These are phyloP conservation scores for Paedocypris micromegethes DNA, from an alignment of 2,797 vertebrate species.

Conservation along the genomic window DNA sequence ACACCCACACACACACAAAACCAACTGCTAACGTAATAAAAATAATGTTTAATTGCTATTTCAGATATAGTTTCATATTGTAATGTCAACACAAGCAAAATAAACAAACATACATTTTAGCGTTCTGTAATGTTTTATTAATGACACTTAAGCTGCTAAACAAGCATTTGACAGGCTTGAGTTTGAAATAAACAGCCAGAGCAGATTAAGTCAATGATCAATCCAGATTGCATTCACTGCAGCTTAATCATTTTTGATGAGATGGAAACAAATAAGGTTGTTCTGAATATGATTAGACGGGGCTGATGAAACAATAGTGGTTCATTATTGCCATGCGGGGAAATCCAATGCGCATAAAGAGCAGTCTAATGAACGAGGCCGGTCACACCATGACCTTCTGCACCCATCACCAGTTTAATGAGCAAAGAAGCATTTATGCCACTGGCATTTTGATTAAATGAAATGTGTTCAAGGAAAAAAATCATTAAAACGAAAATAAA, in stretches of 20 bases:
- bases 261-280: conserved; percentile 5
- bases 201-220: neutral
- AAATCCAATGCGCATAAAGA: conserved; percentile 62
- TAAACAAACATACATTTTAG: neutral
- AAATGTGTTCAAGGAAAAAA: conserved; percentile 19
- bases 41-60: neutral
- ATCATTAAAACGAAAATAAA: conserved; percentile 15
- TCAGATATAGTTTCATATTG: no score
- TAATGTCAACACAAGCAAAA: neutral
- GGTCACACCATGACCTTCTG: conserved; percentile 21
- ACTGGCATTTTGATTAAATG: conserved; percentile 3
- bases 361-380: conserved; percentile 23
- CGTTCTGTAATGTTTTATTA: neutral
- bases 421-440: conserved; percentile 18
- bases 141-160: neutral
- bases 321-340: conserved; percentile 57
- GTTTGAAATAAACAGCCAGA: neutral
- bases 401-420: conserved; percentile 23
- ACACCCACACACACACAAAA: no score
- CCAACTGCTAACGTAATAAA: no score
- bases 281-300: conserved; percentile 36
- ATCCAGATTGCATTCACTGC: conserved; percentile 10
- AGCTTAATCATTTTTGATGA: neutral
- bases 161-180: neutral
- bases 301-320: conserved; percentile 62